Percentiles rank a stretch among this genome's conserved stretches.
These are phyloP conservation scores for Agonopterix alstromeriana DNA, from an alignment of 2,888 invertebrate genomes.

Conservation along the genomic window DNA sequence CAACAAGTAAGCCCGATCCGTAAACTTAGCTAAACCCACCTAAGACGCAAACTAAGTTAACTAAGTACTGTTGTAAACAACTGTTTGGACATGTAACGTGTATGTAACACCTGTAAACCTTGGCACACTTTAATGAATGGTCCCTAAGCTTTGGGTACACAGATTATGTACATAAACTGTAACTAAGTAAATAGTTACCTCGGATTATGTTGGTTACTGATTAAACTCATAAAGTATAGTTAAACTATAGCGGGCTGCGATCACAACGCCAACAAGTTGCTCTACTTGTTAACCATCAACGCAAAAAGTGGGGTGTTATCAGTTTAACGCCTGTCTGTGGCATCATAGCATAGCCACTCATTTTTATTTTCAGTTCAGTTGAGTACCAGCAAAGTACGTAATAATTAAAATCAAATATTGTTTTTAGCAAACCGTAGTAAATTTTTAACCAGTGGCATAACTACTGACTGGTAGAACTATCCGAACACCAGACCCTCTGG, in stretches of 20 bases:
- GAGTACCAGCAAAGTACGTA: too few species aligned
- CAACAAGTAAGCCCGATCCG: conserved; percentile 4
- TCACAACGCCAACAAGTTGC: background rate
- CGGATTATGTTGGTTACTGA: background rate
- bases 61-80: conserved; percentile 14
- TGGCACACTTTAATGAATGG: conserved; percentile 6
- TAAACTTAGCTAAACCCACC: conserved; percentile 4
- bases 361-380: too few species aligned
- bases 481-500: too few species aligned
- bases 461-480: too few species aligned
- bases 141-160: background rate
- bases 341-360: too few species aligned
- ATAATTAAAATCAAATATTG: too few species aligned
- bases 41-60: conserved; percentile 9
- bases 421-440: too few species aligned
- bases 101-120: conserved; percentile 5
- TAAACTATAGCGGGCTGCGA: background rate
- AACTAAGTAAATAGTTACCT: background rate
- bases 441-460: too few species aligned
- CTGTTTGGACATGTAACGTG: conserved; percentile 1
- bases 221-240: background rate
- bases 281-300: too few species aligned
- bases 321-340: too few species aligned
- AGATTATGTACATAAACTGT: background rate
- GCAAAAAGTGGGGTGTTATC: too few species aligned